Base-by-base conservation (phyloP, 37 sponge, comb jelly and placozoan species). In the Tethya wilhelma region DNA sequence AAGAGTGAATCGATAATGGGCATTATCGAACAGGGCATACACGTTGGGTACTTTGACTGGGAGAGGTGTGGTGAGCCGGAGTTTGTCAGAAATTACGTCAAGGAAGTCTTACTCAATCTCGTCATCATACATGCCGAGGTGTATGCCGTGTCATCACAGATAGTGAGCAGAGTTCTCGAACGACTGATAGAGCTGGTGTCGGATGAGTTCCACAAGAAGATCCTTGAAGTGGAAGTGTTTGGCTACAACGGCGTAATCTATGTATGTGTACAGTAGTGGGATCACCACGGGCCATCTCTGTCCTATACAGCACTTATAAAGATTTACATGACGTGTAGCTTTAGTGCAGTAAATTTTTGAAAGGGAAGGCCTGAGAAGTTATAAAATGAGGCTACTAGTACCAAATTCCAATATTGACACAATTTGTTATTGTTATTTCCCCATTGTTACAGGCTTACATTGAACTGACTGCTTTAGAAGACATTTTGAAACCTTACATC, bases 121-220 rank as follows among this genome's bases (percentile, higher is more conserved):
- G 96, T 94, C 9, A 39, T 78, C 40, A 87, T 94, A 2, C 95
- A 95, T 65, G 73, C 79, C 17, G 95, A 95, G 95, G 93, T 91
- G 1, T 87, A 85, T 56, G 56, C 89, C 23, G 82, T 95, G 33
- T 85, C 92, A 0, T n/a, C 73, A 30, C 59, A 49, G 12, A 44
- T 95, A 44, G 85, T 91, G 32, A 34, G 69, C 3, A 71, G 79
- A 19, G 91, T 95, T 2, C 67, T 95, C 41, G 25, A 23, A 14
- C 74, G 67, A 22, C 60, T 95, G 43, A 69, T 95, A 38, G 55
- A 59, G 23, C 53, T 74, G 23, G 28, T 88, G 4, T 80, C 77
- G 1, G 42, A 56, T 4, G 81, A 91, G 39, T 89, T 95, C 63
- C 63, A 69, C 34, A 29, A 33, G 6, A 8, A 77, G 43, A 73